Evolutionary conservation across 2,797 vertebrate species (phyloP).

Genomic region (Halcyon leucocephala): DNA sequence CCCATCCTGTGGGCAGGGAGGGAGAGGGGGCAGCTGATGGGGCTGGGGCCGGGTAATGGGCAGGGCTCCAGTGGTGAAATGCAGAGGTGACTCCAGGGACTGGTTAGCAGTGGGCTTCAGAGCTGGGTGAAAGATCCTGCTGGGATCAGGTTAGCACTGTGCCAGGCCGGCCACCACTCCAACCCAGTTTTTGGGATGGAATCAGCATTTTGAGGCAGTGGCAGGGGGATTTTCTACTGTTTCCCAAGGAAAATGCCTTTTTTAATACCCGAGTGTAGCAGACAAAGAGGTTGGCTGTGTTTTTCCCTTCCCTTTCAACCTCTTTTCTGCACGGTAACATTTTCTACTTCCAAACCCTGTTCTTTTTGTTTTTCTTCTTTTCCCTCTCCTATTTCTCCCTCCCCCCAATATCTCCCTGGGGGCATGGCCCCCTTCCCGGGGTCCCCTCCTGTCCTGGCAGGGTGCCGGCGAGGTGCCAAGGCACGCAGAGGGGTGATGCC

Average conservation of each 20-base stretch:
- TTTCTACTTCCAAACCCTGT: neutral
- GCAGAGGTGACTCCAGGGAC: neutral
- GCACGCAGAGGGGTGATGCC: neutral
- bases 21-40: neutral
- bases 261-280: neutral
- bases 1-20: neutral
- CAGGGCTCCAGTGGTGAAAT: accelerated
- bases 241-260: neutral
- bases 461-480: neutral
- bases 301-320: neutral
- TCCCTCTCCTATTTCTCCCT: neutral
- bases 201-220: neutral
- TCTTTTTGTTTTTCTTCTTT: too few relatives aligned
- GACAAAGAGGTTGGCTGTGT: slow-evolving; percentile 6
- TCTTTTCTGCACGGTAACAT: slow-evolving; percentile 8
- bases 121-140: neutral
- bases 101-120: neutral
- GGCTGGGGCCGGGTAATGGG: neutral
- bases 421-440: neutral
- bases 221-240: neutral
- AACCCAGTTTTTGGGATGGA: neutral
- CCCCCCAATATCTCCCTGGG: too few relatives aligned
- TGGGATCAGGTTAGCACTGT: neutral
- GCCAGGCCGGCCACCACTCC: neutral
- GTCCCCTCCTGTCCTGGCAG: neutral